phyloP scores from a whole-genome alignment of 1,140 invertebrate species.

The Eumeta japonica region DNA sequence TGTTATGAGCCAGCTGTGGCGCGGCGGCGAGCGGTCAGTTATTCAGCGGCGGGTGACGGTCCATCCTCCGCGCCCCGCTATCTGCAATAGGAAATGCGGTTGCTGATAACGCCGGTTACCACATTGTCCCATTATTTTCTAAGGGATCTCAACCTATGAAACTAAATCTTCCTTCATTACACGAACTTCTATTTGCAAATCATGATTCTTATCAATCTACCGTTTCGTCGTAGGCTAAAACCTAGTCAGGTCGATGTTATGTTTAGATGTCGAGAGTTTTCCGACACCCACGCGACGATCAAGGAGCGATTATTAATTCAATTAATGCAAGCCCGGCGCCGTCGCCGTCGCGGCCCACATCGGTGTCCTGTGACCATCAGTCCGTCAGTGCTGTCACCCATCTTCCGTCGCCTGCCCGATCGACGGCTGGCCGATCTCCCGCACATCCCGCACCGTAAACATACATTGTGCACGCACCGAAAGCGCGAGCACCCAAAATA shows the following conservation, averaged over 20 bases:
- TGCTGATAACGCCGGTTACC: conserved; percentile 43
- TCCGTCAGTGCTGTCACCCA: conserved; percentile 21
- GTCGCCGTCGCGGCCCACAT: conserved; percentile 41
- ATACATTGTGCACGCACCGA: too few relatives aligned
- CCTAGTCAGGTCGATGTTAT: too few relatives aligned
- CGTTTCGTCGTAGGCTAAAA: too few relatives aligned
- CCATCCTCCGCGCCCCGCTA: conserved; percentile 53
- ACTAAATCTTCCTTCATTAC: too few relatives aligned
- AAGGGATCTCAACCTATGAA: too few relatives aligned
- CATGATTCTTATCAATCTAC: too few relatives aligned
- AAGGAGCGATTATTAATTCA: conserved; percentile 35
- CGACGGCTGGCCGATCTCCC: conserved; percentile 13
- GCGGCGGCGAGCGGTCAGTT: conserved; percentile 52
- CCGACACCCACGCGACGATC: conserved; percentile 7
- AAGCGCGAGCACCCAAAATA: too few relatives aligned
- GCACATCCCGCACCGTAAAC: conserved; percentile 16
- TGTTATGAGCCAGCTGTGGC: conserved; percentile 49
- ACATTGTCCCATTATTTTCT: too few relatives aligned
- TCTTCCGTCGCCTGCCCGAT: conserved; percentile 17
- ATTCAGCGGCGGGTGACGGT: conserved; percentile 39
- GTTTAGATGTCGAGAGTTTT: too few relatives aligned
- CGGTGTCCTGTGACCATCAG: too few relatives aligned
- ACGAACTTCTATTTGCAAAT: too few relatives aligned
- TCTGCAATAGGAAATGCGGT: conserved; percentile 51
- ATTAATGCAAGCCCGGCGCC: conserved; percentile 41